These are phyloP conservation scores for Mergus octosetaceus DNA, from an alignment of 2,797 vertebrate species.

Conservation along the genomic window DNA sequence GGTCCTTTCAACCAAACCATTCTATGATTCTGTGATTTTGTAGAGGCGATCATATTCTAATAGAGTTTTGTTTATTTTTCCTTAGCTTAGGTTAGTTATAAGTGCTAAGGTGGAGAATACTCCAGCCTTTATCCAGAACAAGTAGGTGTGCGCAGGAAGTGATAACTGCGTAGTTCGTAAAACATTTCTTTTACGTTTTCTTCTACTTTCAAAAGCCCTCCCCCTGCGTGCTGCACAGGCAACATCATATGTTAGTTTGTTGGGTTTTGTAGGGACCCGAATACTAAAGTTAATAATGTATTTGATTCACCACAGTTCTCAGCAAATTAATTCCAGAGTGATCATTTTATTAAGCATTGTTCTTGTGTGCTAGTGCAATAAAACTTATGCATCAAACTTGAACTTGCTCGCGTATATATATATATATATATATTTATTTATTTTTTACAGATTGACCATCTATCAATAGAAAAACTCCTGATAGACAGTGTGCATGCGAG, in stretches of 20 bases:
- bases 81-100: background rate
- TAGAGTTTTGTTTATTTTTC: background rate
- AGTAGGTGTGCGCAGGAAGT: background rate
- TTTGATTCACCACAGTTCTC: background rate
- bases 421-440: too few relatives aligned
- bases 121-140: background rate
- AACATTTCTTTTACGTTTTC: background rate
- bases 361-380: background rate
- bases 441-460: constrained; percentile 90
- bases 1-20: background rate
- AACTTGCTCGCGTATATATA: background rate
- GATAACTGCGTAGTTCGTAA: background rate
- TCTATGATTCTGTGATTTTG: background rate
- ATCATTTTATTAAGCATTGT: background rate
- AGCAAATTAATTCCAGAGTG: background rate
- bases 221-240: background rate
- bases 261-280: background rate
- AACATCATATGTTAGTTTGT: background rate
- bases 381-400: background rate
- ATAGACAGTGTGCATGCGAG: constrained; percentile 98
- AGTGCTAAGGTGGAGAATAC: background rate
- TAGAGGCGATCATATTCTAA: background rate
- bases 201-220: background rate
- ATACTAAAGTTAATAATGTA: background rate
- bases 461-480: constrained; percentile 97